A percentile compares a stretch with the other conserved stretches of the same genome.
Evolutionary conservation across 2,797 vertebrate species (phyloP).

Genomic region (Anas bahamensis): DNA sequence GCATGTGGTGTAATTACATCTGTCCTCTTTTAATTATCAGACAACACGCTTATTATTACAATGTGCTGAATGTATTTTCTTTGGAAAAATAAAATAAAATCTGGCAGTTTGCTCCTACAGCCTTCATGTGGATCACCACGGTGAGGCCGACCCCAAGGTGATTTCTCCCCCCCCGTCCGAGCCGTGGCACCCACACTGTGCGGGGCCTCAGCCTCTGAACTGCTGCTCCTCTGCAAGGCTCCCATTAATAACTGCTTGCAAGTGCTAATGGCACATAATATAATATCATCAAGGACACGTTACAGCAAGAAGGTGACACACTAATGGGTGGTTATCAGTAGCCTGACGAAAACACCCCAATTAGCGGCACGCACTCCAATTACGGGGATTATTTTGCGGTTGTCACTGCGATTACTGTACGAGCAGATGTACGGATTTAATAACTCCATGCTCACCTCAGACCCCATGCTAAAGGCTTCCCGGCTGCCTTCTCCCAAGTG

Average conservation of each 20-base stretch:
- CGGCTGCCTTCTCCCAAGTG: background rate
- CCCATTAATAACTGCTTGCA: background rate
- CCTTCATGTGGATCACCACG: background rate
- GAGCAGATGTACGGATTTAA: background rate
- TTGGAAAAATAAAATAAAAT: background rate
- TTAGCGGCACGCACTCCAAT: background rate
- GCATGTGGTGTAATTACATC: background rate
- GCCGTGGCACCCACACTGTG: too few species aligned
- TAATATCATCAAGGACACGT: background rate
- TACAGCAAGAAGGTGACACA: background rate
- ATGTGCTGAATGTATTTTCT: rapidly evolving
- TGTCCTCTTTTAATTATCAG: background rate
- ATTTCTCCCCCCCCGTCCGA: background rate
- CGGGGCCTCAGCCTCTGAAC: background rate
- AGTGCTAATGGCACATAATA: background rate
- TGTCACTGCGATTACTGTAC: background rate
- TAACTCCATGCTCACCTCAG: background rate
- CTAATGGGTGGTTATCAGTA: conserved; percentile 46
- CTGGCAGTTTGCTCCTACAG: background rate
- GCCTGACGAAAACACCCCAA: background rate
- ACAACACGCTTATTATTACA: background rate
- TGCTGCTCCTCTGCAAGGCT: rapidly evolving
- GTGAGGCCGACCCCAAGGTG: background rate
- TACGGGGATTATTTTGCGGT: background rate
- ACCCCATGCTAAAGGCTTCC: rapidly evolving